phyloP scores from a whole-genome alignment of 2,113 vertebrate genomes.

The Haplochromis vanheusdeni region DNA sequence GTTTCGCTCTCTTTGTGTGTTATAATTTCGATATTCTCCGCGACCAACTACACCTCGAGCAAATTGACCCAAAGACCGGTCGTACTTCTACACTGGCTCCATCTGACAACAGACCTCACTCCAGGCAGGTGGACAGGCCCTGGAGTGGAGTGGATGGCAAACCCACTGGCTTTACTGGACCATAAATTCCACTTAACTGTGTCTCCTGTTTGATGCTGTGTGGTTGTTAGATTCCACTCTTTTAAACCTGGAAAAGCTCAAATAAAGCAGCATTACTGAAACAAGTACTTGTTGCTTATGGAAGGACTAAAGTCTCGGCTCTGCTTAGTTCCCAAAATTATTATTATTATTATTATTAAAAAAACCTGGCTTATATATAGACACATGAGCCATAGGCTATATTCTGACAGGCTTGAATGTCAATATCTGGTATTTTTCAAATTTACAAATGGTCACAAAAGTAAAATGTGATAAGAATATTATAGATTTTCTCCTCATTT shows the following conservation, averaged over 20 bases:
- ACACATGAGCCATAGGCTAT: background rate
- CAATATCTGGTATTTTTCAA: background rate
- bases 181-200: background rate
- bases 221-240: background rate
- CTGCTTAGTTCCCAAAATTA: background rate
- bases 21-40: background rate
- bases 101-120: background rate
- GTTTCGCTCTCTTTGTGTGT: background rate
- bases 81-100: background rate
- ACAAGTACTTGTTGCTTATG: background rate
- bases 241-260: background rate
- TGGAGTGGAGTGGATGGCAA: background rate
- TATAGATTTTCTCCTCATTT: background rate
- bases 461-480: background rate
- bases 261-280: background rate
- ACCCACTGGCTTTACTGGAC: rapidly evolving
- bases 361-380: background rate
- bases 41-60: background rate
- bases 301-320: background rate
- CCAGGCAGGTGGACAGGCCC: background rate
- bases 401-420: background rate
- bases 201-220: background rate
- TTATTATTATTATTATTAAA: background rate
- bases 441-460: background rate
- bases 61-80: background rate